Evolutionary conservation across 2,888 invertebrate species (phyloP).

Genomic region (Athalia rosae): DNA sequence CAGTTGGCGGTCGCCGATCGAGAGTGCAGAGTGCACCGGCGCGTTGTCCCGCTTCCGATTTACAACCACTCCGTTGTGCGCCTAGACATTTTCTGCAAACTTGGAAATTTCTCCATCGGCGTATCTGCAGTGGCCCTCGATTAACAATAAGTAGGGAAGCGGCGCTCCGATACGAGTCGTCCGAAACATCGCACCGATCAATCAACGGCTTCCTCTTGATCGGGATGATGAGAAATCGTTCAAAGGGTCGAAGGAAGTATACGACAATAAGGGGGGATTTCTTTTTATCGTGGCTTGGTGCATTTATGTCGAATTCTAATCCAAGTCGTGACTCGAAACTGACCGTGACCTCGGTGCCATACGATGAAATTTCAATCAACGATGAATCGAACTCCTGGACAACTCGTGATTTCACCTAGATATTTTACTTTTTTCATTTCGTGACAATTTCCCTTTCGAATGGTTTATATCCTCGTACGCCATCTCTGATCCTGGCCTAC

Average conservation of each 20-base stretch:
- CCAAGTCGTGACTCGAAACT: constrained; percentile 17
- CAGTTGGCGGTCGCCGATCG: too few relatives aligned
- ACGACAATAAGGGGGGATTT: constrained; percentile 9
- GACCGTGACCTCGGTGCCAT: neutral
- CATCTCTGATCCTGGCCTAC: constrained; percentile 1
- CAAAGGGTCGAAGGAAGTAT: constrained; percentile 35
- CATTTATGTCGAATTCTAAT: constrained; percentile 6
- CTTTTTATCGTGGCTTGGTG: neutral
- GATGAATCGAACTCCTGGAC: neutral
- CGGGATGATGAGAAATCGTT: constrained; percentile 27
- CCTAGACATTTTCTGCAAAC: constrained; percentile 54
- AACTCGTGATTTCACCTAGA: constrained; percentile 9
- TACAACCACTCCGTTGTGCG: neutral
- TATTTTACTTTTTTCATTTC: neutral
- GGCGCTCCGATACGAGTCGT: constrained; percentile 43
- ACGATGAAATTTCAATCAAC: constrained; percentile 28
- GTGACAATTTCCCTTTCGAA: constrained; percentile 3
- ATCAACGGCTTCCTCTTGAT: constrained; percentile 36
- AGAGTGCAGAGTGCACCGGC: too few relatives aligned
- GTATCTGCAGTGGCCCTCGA: constrained; percentile 48
- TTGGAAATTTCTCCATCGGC: constrained; percentile 46
- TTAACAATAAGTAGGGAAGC: constrained; percentile 42
- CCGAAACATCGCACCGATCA: constrained; percentile 39
- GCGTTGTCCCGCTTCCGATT: neutral
- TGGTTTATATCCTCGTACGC: neutral